A percentile compares a stretch with the other conserved stretches of the same genome.
phyloP scores from a whole-genome alignment of 1,140 invertebrate species.

The Ptiloglossa arizonensis region DNA sequence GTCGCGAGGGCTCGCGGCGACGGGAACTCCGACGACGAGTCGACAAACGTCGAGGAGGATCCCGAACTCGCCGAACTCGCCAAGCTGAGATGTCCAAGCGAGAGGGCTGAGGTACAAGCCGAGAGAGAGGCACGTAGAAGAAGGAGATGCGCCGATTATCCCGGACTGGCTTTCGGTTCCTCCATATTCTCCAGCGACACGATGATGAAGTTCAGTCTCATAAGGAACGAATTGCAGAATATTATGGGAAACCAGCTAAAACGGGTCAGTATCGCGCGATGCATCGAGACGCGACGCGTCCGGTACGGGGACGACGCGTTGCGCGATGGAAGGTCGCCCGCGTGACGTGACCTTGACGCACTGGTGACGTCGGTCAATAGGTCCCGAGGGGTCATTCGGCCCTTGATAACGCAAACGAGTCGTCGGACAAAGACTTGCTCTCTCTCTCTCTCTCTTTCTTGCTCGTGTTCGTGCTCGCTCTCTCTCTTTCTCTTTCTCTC shows the following conservation, averaged over 20 bases:
- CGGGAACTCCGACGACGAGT: slow-evolving; percentile 81
- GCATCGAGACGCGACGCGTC: background rate
- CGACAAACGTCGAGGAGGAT: slow-evolving; percentile 84
- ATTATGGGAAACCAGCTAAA: slow-evolving; percentile 97
- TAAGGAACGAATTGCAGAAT: slow-evolving; percentile 98
- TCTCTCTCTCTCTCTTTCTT: slow-evolving; percentile 13
- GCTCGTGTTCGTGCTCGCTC: too few species aligned
- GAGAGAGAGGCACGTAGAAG: slow-evolving; percentile 90
- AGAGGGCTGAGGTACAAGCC: slow-evolving; percentile 92
- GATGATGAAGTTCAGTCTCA: slow-evolving; percentile 98
- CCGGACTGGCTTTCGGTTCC: slow-evolving; percentile 93
- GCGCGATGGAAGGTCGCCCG: slow-evolving; percentile 47
- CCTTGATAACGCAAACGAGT: slow-evolving; percentile 16
- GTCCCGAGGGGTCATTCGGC: slow-evolving; percentile 28
- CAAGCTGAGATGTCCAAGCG: slow-evolving; percentile 92
- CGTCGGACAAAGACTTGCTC: slow-evolving; percentile 17
- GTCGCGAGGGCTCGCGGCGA: slow-evolving; percentile 82
- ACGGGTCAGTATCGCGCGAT: slow-evolving; percentile 89
- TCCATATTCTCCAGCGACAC: slow-evolving; percentile 98
- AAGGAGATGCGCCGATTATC: slow-evolving; percentile 93
- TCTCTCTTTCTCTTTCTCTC: background rate
- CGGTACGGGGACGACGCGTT: slow-evolving; percentile 13
- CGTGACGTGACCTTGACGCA: slow-evolving; percentile 46
- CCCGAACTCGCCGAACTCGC: slow-evolving; percentile 90
- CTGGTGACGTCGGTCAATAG: slow-evolving; percentile 40